Conservation (phyloP, 1,140 invertebrate species). For the Pectinophora gossypiella region DNA sequence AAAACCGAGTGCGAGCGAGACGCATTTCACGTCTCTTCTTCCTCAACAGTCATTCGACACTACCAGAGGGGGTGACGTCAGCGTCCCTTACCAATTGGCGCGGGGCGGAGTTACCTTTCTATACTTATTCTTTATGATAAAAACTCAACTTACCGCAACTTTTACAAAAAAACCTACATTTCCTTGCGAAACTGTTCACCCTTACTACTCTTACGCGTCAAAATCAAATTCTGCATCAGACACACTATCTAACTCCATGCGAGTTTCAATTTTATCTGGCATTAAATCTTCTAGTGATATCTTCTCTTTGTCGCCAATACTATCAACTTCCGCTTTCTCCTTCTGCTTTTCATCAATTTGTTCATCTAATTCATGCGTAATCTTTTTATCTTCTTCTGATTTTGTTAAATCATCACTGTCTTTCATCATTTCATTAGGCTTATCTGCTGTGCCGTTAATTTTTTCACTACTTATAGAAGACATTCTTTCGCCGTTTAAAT, state of each 20-base stretch:
- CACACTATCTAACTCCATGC: not conserved
- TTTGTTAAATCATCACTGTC: not conserved
- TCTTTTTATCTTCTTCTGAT: conserved; percentile 20
- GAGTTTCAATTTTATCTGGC: not conserved
- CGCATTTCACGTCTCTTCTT: too few relatives aligned
- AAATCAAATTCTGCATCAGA: not conserved
- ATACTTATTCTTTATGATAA: too few relatives aligned
- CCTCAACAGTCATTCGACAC: too few relatives aligned
- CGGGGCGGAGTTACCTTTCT: too few relatives aligned
- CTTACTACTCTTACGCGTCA: too few relatives aligned
- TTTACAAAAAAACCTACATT: too few relatives aligned
- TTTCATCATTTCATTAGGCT: not conserved
- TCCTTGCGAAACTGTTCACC: too few relatives aligned
- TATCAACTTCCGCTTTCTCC: not conserved
- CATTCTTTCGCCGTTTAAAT: not conserved
- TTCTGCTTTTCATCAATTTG: conserved; percentile 28
- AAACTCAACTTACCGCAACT: too few relatives aligned
- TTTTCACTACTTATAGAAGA: not conserved
- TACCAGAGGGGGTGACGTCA: too few relatives aligned
- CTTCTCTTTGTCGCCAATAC: too few relatives aligned
- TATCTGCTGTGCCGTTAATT: not conserved
- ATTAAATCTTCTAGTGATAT: not conserved
- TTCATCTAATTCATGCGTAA: conserved; percentile 34
- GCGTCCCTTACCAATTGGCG: too few relatives aligned
- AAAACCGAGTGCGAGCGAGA: too few relatives aligned